Evolutionary conservation across 2,797 vertebrate genomes (phyloP), one percentile per base, ranked within the genome.

Genomic region (Chaetophractus vellerosus): DNA sequence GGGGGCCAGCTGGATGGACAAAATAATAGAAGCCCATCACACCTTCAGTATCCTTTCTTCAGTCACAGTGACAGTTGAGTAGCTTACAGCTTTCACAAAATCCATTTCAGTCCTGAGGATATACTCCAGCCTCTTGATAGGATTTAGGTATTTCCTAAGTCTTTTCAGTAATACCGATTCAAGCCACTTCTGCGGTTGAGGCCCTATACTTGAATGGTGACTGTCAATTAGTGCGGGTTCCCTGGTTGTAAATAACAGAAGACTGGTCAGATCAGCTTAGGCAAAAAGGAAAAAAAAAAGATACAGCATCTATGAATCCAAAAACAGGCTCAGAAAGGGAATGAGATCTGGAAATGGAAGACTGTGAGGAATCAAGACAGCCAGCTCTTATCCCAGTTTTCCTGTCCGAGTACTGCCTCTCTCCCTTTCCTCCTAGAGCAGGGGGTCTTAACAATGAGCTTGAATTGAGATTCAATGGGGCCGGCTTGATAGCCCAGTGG

Each of bases 71-170:
- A 88, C 21, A 33, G 38, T 48, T 33, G 63, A 86, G 82, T 82
- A 72, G 33, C 8, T 95, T 80, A 92, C 19, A 63, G 75, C 33
- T 74, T 82, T 82, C 14, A 55, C 80, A 72, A 95, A 90, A 89
- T 78, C 91, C 84, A 41, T 82, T 76, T 91, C 84, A 57, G 64
- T 82, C 78, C 55, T 82, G 21, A 89, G 57, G 55, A 88, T 78
- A 31, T 63, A n/a, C 75, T 93, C 57, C n/a, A 86, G 41, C 41
- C 80, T 83, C 41, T 84, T 76, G 85, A 71, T 88, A 84, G 82
- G 72, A 92, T 84, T 92, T 90, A 86, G 74, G 31, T 71, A 82
- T 93, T 93, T 78, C 72, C 72, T 0, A 48, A n/a, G 76, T 38
- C 82, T 88, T 92, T 86, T 85, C 81, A 18, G 38, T 75, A 80